Evolutionary conservation across 2,888 invertebrate genomes (phyloP).

Genomic region (Teinopalpus imperialis): DNA sequence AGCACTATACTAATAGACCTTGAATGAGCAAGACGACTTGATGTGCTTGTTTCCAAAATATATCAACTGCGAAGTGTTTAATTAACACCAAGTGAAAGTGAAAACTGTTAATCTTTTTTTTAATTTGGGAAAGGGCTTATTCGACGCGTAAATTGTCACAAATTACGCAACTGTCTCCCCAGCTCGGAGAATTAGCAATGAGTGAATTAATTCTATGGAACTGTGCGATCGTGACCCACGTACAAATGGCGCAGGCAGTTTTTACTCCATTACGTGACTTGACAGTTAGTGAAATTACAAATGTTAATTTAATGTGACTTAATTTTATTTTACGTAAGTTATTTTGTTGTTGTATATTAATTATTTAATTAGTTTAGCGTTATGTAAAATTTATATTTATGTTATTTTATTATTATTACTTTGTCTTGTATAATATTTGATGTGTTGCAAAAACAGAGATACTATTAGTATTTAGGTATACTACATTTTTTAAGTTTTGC

Average conservation of each 20-base stretch:
- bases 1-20: too few species aligned
- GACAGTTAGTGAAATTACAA: constrained; percentile 51
- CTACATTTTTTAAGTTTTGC: too few species aligned
- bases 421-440: too few species aligned
- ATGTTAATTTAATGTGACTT: constrained; percentile 40
- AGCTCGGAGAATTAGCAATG: constrained; percentile 49
- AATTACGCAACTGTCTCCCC: constrained; percentile 46
- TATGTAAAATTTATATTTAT: too few species aligned
- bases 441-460: too few species aligned
- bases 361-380: too few species aligned
- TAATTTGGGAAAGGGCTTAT: constrained; percentile 44
- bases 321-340: constrained; percentile 7
- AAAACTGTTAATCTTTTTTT: constrained; percentile 32
- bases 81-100: constrained; percentile 24
- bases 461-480: too few species aligned
- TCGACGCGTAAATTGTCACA: constrained; percentile 41
- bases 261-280: constrained; percentile 41
- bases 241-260: constrained; percentile 32
- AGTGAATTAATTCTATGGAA: constrained; percentile 44
- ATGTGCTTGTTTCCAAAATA: too few species aligned
- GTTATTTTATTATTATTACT: too few species aligned
- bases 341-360: too few species aligned
- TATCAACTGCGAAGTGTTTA: too few species aligned
- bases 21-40: too few species aligned
- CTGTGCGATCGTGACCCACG: constrained; percentile 36